Percentiles rank a stretch among this genome's conserved stretches.
These are phyloP conservation scores for Dendrocopos noguchii DNA, from an alignment of 2,113 vertebrate genomes.

Conservation along the genomic window DNA sequence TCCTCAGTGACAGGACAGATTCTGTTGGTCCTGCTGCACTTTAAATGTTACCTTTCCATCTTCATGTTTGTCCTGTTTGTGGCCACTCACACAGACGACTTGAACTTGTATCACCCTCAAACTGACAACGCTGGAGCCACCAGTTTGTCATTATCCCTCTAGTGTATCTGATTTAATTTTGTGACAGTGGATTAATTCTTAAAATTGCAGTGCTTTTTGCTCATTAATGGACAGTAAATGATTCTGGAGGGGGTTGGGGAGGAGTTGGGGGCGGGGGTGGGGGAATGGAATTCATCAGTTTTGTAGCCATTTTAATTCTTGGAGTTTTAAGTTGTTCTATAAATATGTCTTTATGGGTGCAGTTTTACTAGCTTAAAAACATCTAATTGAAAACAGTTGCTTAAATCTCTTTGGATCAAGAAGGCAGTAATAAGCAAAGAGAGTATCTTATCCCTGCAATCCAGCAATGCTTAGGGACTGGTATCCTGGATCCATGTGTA, in stretches of 20 bases:
- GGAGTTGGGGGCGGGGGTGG: not conserved
- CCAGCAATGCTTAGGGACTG: slow-evolving; percentile 70
- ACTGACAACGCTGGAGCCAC: slow-evolving; percentile 63
- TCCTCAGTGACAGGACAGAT: slow-evolving; percentile 38
- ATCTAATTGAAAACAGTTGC: slow-evolving; percentile 85
- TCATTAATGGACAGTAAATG: slow-evolving; percentile 68
- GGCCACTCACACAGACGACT: slow-evolving; percentile 69
- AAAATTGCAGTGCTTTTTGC: slow-evolving; percentile 66
- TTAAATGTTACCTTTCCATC: slow-evolving; percentile 71
- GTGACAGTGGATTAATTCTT: slow-evolving; percentile 68
- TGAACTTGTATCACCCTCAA: slow-evolving; percentile 74
- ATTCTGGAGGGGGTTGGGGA: not conserved
- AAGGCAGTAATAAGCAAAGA: slow-evolving; percentile 75
- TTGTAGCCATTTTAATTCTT: slow-evolving; percentile 74
- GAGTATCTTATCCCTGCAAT: slow-evolving; percentile 78
- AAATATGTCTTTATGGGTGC: slow-evolving; percentile 80
- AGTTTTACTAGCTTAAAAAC: slow-evolving; percentile 81
- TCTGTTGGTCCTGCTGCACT: slow-evolving; percentile 52
- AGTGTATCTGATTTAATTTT: slow-evolving; percentile 75
- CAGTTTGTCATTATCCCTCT: slow-evolving; percentile 68
- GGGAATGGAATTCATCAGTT: slow-evolving; percentile 68
- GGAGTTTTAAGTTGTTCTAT: slow-evolving; percentile 78
- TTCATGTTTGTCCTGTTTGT: slow-evolving; percentile 74
- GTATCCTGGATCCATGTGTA: slow-evolving; percentile 58
- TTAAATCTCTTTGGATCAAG: slow-evolving; percentile 82